A percentile compares a stretch with the other conserved stretches of the same genome.
phyloP scores from a whole-genome alignment of 1,140 invertebrate genomes.

The Epicauta chinensis region DNA sequence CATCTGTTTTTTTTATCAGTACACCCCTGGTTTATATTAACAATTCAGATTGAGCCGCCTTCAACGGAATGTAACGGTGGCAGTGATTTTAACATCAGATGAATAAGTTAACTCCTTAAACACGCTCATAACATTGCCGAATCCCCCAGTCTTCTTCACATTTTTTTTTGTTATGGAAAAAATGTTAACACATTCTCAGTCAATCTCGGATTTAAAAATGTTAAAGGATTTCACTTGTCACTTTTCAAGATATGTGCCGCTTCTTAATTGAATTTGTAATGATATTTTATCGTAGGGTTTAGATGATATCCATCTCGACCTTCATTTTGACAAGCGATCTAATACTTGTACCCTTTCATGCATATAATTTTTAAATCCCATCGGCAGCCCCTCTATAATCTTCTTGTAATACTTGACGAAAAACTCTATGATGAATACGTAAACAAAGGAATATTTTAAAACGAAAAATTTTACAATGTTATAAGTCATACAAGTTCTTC shows the following conservation, averaged over 20 bases:
- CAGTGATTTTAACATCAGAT: slow-evolving; percentile 16
- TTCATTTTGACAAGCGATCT: slow-evolving; percentile 6
- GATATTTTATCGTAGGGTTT: neutral
- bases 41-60: slow-evolving; percentile 28
- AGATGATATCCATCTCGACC: neutral
- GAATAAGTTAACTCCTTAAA: slow-evolving; percentile 26
- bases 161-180: slow-evolving; percentile 28
- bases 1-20: slow-evolving; percentile 17
- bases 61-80: slow-evolving; percentile 2
- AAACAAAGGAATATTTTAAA: too few species aligned
- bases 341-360: slow-evolving; percentile 1
- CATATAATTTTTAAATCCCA: slow-evolving; percentile 3
- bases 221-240: slow-evolving; percentile 8
- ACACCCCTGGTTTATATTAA: slow-evolving; percentile 23
- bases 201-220: slow-evolving; percentile 13
- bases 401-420: too few species aligned
- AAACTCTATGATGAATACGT: too few species aligned
- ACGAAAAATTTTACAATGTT: too few species aligned
- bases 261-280: slow-evolving; percentile 21
- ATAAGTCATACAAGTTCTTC: too few species aligned
- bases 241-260: slow-evolving; percentile 8
- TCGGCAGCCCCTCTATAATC: too few species aligned
- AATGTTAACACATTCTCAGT: slow-evolving; percentile 23
- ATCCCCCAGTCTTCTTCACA: slow-evolving; percentile 15
- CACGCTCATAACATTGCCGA: slow-evolving; percentile 25